Evolutionary conservation across 2,888 invertebrate genomes (phyloP).

Genomic region (Troides oblongomaculatus): DNA sequence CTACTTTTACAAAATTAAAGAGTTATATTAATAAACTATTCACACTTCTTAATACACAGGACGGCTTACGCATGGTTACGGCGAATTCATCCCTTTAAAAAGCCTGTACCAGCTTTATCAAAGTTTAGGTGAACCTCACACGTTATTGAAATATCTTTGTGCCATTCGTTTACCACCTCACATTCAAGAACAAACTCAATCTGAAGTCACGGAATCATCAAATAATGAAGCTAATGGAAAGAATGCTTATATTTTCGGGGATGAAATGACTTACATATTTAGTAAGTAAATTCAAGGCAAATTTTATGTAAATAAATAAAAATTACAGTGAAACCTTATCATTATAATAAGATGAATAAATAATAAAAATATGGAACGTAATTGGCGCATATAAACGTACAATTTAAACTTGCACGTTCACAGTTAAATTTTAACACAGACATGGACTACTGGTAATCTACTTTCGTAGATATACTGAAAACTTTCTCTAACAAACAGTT

Average conservation of each 20-base stretch:
- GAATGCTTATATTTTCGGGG: slow-evolving; percentile 59
- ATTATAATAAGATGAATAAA: no score
- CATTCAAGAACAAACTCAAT: slow-evolving; percentile 40
- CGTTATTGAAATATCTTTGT: slow-evolving; percentile 60
- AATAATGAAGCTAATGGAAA: slow-evolving; percentile 48
- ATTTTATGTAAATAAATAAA: not conserved
- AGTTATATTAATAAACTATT: not conserved
- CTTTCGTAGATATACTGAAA: no score
- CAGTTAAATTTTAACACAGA: no score
- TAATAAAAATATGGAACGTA: no score
- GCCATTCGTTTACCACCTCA: slow-evolving; percentile 54
- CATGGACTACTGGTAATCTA: no score
- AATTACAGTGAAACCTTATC: no score
- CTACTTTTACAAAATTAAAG: no score
- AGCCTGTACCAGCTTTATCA: slow-evolving; percentile 67
- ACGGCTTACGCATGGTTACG: slow-evolving; percentile 53
- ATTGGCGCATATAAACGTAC: no score
- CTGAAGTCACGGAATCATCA: slow-evolving; percentile 44
- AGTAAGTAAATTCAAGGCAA: slow-evolving; percentile 43
- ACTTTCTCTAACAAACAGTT: no score
- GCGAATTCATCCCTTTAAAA: slow-evolving; percentile 64
- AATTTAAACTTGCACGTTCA: no score
- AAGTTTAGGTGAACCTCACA: slow-evolving; percentile 69
- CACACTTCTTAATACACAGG: slow-evolving; percentile 42
- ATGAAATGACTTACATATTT: slow-evolving; percentile 55